Percentiles rank a stretch among this genome's conserved stretches.
phyloP scores from a whole-genome alignment of 2,888 invertebrate genomes.

The Agonopterix subpropinquella region DNA sequence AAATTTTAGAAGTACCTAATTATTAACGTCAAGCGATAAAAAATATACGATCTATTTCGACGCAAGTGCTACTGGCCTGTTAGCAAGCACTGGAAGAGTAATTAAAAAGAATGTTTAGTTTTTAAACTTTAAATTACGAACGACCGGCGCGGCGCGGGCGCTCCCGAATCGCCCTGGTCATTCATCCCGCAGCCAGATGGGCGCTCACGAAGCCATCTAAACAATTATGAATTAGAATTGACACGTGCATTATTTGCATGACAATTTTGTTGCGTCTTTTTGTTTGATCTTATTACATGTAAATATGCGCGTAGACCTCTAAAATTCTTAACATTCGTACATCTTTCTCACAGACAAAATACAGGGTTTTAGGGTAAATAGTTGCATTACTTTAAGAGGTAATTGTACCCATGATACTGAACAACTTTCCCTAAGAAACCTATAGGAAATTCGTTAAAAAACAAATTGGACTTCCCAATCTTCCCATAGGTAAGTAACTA shows the following conservation, averaged over 20 bases:
- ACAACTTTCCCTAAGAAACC: too few relatives aligned
- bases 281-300: not conserved
- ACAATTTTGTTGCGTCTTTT: not conserved
- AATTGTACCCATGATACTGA: too few relatives aligned
- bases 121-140: slow-evolving; percentile 44
- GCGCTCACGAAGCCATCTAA: slow-evolving; percentile 41
- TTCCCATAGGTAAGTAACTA: too few relatives aligned
- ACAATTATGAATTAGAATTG: slow-evolving; percentile 34
- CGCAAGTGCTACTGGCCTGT: slow-evolving; percentile 16
- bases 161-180: slow-evolving; percentile 55
- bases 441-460: too few relatives aligned
- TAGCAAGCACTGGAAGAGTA: slow-evolving; percentile 19
- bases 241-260: slow-evolving; percentile 53
- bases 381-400: too few relatives aligned
- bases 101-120: slow-evolving; percentile 26
- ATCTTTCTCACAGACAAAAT: too few relatives aligned
- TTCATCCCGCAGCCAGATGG: slow-evolving; percentile 67
- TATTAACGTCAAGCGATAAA: too few relatives aligned
- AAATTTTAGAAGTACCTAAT: too few relatives aligned
- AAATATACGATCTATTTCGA: not conserved
- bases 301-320: too few relatives aligned
- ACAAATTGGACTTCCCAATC: too few relatives aligned
- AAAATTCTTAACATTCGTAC: too few relatives aligned
- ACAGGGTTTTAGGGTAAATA: too few relatives aligned
- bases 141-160: slow-evolving; percentile 31